A percentile compares a stretch with the other conserved stretches of the same genome.
Evolutionary conservation across 2,113 vertebrate genomes (phyloP).

Genomic region (Garra rufa): DNA sequence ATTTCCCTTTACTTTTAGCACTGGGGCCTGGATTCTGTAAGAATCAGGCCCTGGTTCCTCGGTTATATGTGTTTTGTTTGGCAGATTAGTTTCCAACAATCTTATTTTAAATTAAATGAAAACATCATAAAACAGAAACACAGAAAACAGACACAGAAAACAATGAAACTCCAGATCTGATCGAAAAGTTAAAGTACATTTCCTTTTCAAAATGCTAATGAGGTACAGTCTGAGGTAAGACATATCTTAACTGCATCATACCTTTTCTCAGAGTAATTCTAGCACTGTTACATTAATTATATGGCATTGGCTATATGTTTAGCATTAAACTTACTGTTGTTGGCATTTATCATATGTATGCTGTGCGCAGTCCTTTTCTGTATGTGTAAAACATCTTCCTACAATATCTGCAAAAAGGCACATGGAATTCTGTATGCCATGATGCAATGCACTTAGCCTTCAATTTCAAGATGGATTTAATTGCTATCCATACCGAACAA

Average conservation of each 20-base stretch:
- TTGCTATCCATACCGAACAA: neutral
- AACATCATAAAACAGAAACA: slow-evolving; percentile 57
- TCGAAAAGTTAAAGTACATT: neutral
- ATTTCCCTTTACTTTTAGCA: slow-evolving; percentile 70
- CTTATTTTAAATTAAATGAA: slow-evolving; percentile 69
- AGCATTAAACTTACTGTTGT: neutral
- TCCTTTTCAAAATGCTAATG: neutral
- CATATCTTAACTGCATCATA: neutral
- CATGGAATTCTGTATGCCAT: neutral
- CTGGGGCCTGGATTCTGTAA: slow-evolving; percentile 77
- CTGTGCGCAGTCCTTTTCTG: neutral
- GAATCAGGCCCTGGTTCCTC: slow-evolving; percentile 66
- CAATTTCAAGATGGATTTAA: neutral
- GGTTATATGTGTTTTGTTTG: slow-evolving; percentile 57
- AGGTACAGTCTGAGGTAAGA: neutral
- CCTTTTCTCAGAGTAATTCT: neutral
- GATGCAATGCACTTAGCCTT: neutral
- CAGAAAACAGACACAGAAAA: slow-evolving; percentile 33
- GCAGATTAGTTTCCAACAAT: slow-evolving; percentile 72
- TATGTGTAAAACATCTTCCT: neutral
- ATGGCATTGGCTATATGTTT: neutral
- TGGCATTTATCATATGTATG: neutral
- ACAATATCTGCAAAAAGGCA: neutral
- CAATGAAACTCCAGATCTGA: slow-evolving; percentile 11
- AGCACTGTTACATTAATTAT: neutral